phyloP scores from a whole-genome alignment of 2,797 vertebrate genomes.

The Uromys caudimaculatus region DNA sequence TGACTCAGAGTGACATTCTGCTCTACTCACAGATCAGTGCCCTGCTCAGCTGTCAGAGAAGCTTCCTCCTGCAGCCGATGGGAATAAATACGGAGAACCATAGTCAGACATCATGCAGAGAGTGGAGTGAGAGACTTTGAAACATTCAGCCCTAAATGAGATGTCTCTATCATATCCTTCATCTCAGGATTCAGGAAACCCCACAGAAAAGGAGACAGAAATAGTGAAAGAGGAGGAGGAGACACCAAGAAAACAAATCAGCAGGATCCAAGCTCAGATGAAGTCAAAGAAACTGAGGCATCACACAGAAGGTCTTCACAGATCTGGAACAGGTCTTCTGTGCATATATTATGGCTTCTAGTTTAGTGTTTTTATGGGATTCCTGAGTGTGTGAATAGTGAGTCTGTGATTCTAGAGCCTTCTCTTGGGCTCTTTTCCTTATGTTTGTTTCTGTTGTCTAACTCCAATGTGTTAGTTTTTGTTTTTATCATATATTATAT shows the following conservation, averaged over 20 bases:
- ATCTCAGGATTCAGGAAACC: not conserved
- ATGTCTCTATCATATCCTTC: too few species aligned
- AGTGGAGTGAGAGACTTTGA: not conserved
- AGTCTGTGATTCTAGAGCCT: not conserved
- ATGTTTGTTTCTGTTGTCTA: not conserved
- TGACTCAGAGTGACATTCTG: not conserved
- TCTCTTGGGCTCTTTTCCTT: not conserved
- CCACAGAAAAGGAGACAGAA: not conserved
- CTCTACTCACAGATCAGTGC: too few species aligned
- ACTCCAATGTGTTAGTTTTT: not conserved
- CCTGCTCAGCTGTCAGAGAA: too few species aligned
- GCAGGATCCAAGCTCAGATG: not conserved
- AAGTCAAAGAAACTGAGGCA: not conserved
- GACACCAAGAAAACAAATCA: not conserved
- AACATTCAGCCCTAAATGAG: too few species aligned
- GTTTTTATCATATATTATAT: not conserved
- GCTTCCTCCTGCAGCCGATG: not conserved
- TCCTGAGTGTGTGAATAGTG: too few species aligned
- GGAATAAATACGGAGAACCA: not conserved
- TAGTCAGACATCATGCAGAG: not conserved
- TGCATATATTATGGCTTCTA: too few species aligned
- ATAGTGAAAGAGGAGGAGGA: not conserved
- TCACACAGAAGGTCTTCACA: too few species aligned
- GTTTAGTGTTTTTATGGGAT: too few species aligned
- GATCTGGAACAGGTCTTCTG: too few species aligned